Evolutionary conservation across 2,888 invertebrate genomes (phyloP).

Genomic region (Himalopsyche kuldschensis): DNA sequence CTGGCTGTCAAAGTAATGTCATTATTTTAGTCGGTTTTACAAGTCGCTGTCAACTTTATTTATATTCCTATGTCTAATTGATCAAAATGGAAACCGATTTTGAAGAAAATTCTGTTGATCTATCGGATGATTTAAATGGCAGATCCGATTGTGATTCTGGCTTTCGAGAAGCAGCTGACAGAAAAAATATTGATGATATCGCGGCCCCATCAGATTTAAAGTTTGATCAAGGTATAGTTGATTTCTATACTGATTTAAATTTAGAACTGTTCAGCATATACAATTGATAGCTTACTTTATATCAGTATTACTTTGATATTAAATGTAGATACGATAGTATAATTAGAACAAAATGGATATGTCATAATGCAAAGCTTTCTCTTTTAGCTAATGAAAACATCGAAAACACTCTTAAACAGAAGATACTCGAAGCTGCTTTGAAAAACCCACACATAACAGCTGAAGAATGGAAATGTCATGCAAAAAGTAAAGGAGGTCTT

Average conservation of each 20-base stretch:
- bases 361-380: slow-evolving; percentile 26
- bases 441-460: slow-evolving; percentile 53
- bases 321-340: slow-evolving; percentile 3
- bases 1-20: neutral
- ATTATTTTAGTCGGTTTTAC: neutral
- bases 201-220: slow-evolving; percentile 65
- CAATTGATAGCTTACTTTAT: neutral
- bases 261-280: neutral
- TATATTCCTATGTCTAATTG: neutral
- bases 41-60: neutral
- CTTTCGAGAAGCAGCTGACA: slow-evolving; percentile 24
- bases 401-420: slow-evolving; percentile 64
- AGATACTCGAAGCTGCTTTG: slow-evolving; percentile 62
- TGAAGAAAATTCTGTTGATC: slow-evolving; percentile 25
- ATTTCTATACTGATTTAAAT: slow-evolving; percentile 8
- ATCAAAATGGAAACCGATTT: slow-evolving; percentile 26
- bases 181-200: slow-evolving; percentile 54
- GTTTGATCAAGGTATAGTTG: slow-evolving; percentile 67
- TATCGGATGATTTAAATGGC: slow-evolving; percentile 23
- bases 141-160: slow-evolving; percentile 33
- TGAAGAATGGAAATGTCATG: slow-evolving; percentile 63
- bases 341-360: slow-evolving; percentile 38
- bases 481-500: slow-evolving; percentile 67
- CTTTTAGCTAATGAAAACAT: slow-evolving; percentile 60
- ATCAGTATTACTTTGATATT: slow-evolving; percentile 8